A percentile compares a stretch with the other conserved stretches of the same genome.
Evolutionary conservation across 2,888 invertebrate species (phyloP).

Genomic region (Psylliodes chrysocephalus): DNA sequence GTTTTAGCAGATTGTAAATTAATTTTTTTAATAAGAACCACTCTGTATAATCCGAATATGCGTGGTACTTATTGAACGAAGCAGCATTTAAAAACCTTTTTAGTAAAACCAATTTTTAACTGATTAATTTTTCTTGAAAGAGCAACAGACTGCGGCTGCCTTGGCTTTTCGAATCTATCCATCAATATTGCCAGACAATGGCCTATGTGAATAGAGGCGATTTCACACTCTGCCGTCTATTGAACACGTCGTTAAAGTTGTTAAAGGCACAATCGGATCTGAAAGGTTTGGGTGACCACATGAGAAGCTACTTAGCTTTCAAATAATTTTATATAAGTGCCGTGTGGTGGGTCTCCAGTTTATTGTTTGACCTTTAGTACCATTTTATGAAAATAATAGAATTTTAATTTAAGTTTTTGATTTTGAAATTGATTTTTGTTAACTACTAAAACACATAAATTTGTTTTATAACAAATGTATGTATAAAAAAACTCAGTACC

Average conservation of each 20-base stretch:
- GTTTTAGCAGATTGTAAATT: too few relatives aligned
- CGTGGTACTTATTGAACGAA: too few relatives aligned
- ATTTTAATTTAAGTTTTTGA: too few relatives aligned
- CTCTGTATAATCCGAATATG: too few relatives aligned
- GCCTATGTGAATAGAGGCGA: conserved; percentile 3
- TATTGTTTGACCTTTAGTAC: neutral
- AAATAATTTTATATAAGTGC: neutral
- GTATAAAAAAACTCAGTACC: too few relatives aligned
- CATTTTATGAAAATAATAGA: too few relatives aligned
- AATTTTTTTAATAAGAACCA: too few relatives aligned
- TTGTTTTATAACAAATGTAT: too few relatives aligned
- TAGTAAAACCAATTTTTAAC: conserved; percentile 13
- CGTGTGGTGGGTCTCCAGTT: neutral
- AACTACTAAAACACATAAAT: too few relatives aligned
- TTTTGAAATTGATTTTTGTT: too few relatives aligned
- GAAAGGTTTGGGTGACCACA: conserved; percentile 18
- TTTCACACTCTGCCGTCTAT: conserved; percentile 26
- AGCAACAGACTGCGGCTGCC: neutral
- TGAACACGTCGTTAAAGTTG: conserved; percentile 23
- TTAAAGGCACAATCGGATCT: conserved; percentile 17
- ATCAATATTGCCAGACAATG: conserved; percentile 26
- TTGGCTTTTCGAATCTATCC: conserved; percentile 24
- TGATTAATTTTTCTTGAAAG: conserved; percentile 12
- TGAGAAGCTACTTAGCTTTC: conserved; percentile 13
- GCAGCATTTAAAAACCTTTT: neutral